Evolutionary conservation across 2,797 vertebrate genomes (phyloP).

Genomic region (Chloroceryle inda): DNA sequence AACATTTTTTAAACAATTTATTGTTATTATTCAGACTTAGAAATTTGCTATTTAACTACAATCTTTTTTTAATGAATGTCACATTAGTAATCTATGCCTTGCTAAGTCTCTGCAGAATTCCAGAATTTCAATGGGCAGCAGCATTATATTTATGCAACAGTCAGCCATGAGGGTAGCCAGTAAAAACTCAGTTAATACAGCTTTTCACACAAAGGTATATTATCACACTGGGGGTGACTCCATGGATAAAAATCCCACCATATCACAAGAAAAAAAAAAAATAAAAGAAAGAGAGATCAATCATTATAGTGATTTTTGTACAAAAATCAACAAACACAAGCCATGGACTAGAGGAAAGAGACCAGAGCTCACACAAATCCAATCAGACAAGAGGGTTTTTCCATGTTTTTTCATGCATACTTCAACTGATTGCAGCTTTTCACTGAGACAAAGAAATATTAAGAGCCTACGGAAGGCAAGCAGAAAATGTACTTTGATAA

Average conservation of each 20-base stretch:
- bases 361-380: not conserved
- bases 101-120: not conserved
- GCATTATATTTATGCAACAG: not conserved
- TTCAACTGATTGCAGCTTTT: conserved; percentile 19
- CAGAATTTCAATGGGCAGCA: not conserved
- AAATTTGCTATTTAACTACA: not conserved
- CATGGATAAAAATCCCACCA: not conserved
- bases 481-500: not conserved
- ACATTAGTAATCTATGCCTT: not conserved
- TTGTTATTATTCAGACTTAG: not conserved
- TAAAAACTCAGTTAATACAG: not conserved
- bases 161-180: not conserved
- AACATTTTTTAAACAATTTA: not conserved
- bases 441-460: conserved; percentile 21
- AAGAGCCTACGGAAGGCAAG: not conserved
- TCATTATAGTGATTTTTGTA: not conserved
- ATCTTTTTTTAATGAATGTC: not conserved
- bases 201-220: not conserved
- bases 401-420: not conserved
- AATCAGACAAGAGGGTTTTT: not conserved
- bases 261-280: not conserved
- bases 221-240: not conserved
- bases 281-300: not conserved
- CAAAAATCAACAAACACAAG: not conserved
- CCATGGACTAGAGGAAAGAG: not conserved